These are phyloP conservation scores for Meloidogyne chitwoodi DNA, from an alignment of 1,140 invertebrate species.

Conservation along the genomic window DNA sequence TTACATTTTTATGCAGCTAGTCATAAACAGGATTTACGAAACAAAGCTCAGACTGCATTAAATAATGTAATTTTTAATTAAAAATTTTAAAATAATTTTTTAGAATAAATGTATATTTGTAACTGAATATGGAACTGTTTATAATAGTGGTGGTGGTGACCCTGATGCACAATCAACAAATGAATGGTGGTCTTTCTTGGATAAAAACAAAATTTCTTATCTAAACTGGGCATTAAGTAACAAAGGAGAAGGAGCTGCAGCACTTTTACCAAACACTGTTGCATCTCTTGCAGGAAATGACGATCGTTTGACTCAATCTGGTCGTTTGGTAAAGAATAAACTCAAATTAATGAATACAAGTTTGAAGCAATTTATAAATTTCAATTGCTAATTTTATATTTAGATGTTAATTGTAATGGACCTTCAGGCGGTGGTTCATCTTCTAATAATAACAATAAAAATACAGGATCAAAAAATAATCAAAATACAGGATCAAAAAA, in stretches of 20 bases:
- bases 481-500: neutral
- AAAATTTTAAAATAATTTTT: neutral
- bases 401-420: too few species aligned
- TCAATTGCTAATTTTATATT: too few species aligned
- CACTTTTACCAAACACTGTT: neutral
- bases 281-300: neutral
- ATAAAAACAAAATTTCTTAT: slow-evolving; percentile 9
- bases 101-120: slow-evolving; percentile 16
- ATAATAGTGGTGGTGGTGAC: slow-evolving; percentile 7
- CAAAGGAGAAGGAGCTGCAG: slow-evolving; percentile 2
- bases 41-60: neutral
- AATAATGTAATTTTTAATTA: neutral
- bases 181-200: slow-evolving; percentile 24
- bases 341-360: neutral
- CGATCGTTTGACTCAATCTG: neutral
- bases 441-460: neutral
- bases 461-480: neutral
- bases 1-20: neutral
- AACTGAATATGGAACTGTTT: slow-evolving; percentile 28
- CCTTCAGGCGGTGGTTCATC: too few species aligned
- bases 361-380: neutral
- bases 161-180: neutral
- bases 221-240: slow-evolving; percentile 1
- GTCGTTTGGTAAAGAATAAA: neutral
- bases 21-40: neutral